Percentiles rank a stretch among this genome's conserved stretches.
Evolutionary conservation across 2,888 invertebrate species (phyloP).

Genomic region (Argyresthia albistria): DNA sequence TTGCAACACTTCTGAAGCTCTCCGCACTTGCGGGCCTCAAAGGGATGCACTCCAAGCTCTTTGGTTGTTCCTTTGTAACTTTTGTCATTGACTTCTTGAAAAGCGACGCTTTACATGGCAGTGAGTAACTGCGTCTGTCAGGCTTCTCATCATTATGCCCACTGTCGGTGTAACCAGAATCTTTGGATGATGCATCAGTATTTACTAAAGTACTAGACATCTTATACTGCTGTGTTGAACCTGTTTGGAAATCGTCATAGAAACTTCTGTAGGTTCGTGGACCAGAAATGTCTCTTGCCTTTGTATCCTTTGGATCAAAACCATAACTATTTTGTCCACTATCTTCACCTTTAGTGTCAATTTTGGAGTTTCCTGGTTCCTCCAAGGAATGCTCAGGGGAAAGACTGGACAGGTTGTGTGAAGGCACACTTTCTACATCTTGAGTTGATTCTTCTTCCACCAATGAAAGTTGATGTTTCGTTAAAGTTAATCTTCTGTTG

Average conservation of each 20-base stretch:
- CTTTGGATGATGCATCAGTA: conserved; percentile 57
- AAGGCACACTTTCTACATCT: conserved; percentile 55
- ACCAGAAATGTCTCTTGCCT: conserved; percentile 23
- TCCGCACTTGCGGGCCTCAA: conserved; percentile 18
- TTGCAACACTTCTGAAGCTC: not conserved
- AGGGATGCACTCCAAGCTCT: conserved; percentile 47
- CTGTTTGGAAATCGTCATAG: conserved; percentile 46
- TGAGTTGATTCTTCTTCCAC: conserved; percentile 67
- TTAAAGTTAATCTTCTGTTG: conserved; percentile 34
- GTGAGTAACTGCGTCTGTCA: conserved; percentile 36
- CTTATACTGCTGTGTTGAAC: conserved; percentile 31
- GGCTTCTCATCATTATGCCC: conserved; percentile 46
- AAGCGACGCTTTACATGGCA: conserved; percentile 33
- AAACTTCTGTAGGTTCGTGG: conserved; percentile 47
- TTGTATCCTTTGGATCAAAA: conserved; percentile 19
- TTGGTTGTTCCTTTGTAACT: conserved; percentile 37
- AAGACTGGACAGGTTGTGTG: conserved; percentile 41
- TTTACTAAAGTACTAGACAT: conserved; percentile 42
- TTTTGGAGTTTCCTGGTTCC: not conserved
- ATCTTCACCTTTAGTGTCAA: conserved; percentile 20
- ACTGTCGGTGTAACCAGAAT: conserved; percentile 58
- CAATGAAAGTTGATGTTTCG: conserved; percentile 57
- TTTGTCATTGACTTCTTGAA: conserved; percentile 31
- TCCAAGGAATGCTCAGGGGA: conserved; percentile 41
- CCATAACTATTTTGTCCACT: conserved; percentile 19